A percentile compares a stretch with the other conserved stretches of the same genome.
These are phyloP conservation scores for Apolygus lucorum DNA, from an alignment of 1,140 invertebrate species.

Conservation along the genomic window DNA sequence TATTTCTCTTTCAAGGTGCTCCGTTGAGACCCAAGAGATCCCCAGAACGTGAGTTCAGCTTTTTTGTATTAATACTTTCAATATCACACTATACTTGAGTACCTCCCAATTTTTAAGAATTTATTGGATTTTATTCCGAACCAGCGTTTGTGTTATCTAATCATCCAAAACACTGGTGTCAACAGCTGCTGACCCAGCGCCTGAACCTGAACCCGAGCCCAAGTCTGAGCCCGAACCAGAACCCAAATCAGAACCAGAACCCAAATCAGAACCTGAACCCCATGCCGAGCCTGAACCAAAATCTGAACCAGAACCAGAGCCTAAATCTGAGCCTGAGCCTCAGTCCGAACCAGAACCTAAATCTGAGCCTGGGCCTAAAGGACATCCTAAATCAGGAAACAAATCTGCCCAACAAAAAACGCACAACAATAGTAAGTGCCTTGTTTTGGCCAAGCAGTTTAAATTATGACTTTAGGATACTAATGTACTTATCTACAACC, in stretches of 20 bases:
- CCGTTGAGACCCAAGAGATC: background rate
- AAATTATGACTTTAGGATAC: too few species aligned
- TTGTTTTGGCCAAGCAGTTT: too few species aligned
- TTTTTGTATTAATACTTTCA: background rate
- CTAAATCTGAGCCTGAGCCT: constrained; percentile 41
- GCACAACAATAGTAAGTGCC: too few species aligned
- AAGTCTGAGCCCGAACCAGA: constrained; percentile 41
- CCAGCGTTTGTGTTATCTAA: too few species aligned
- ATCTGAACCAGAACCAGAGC: constrained; percentile 40
- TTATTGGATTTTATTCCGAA: too few species aligned
- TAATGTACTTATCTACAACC: too few species aligned
- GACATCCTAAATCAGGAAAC: constrained; percentile 37
- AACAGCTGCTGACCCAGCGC: constrained; percentile 38
- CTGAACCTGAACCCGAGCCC: constrained; percentile 35
- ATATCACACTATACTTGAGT: too few species aligned
- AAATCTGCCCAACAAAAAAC: background rate
- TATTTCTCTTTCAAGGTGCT: background rate
- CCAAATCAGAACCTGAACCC: constrained; percentile 41
- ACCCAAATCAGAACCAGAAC: constrained; percentile 43
- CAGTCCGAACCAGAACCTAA: constrained; percentile 40
- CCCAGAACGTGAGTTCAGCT: background rate
- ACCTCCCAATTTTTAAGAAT: too few species aligned
- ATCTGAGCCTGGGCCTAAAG: constrained; percentile 38
- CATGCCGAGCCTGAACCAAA: constrained; percentile 39
- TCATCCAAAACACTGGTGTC: too few species aligned